Evolutionary conservation across 1,140 invertebrate genomes (phyloP).

Genomic region (Lethrus apterus): DNA sequence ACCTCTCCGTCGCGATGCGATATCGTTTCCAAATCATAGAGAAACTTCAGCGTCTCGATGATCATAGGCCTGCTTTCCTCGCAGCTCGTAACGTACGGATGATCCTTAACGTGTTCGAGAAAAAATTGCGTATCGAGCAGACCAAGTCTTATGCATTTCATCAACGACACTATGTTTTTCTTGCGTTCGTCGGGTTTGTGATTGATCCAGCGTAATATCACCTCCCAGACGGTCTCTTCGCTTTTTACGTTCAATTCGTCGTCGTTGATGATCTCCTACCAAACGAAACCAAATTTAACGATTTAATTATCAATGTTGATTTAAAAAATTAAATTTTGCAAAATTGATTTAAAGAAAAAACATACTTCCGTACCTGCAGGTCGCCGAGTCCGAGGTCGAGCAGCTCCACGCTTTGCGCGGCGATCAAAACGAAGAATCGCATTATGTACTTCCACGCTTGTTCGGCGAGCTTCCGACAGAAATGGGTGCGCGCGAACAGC

Average conservation of each 20-base stretch:
- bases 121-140: slow-evolving; percentile 77
- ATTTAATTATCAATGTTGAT: too few relatives aligned
- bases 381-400: slow-evolving; percentile 61
- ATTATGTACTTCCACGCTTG: slow-evolving; percentile 64
- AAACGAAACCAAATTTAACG: too few relatives aligned
- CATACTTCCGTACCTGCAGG: too few relatives aligned
- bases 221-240: slow-evolving; percentile 61
- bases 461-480: slow-evolving; percentile 60
- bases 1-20: slow-evolving; percentile 51
- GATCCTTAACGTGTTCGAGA: slow-evolving; percentile 59
- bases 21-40: slow-evolving; percentile 68
- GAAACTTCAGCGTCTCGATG: slow-evolving; percentile 65
- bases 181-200: slow-evolving; percentile 35
- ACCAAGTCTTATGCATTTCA: slow-evolving; percentile 75
- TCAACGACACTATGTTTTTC: slow-evolving; percentile 45
- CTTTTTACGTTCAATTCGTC: slow-evolving; percentile 65
- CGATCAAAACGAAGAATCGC: slow-evolving; percentile 64
- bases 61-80: slow-evolving; percentile 60
- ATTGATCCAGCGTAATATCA: slow-evolving; percentile 56
- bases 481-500: slow-evolving; percentile 68
- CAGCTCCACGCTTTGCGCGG: slow-evolving; percentile 63
- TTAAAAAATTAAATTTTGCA: too few relatives aligned
- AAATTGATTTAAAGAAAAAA: too few relatives aligned
- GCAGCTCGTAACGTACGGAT: slow-evolving; percentile 54
- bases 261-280: slow-evolving; percentile 62